Evolutionary conservation across 2,888 invertebrate species (phyloP), one percentile per base, ranked within the genome.

Genomic region (Barypeithes pellucidus): DNA sequence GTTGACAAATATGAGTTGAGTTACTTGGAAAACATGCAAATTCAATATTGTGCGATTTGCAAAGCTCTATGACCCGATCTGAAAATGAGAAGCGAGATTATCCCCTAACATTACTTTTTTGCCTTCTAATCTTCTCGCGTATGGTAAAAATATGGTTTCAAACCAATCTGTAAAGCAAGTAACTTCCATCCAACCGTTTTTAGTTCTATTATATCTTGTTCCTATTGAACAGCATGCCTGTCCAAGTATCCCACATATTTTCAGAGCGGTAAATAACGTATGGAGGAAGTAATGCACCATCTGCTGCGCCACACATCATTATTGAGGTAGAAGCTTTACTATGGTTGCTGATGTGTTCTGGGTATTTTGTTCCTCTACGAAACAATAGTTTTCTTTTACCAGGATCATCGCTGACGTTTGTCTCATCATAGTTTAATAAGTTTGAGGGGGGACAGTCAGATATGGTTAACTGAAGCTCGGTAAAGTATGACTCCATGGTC

Each of bases 391-490:
- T 57, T 75, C 80, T 73, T 78, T 14, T 18, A 8, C 59, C 59
- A 8, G 36, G 59, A 14, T 77, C 66, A 4, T 81, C 83, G 36
- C 82, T 81, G 60, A 85, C 81, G 65, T 84, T 84, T 12, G 78
- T 65, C 7, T 85, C 82, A 70, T 85, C 83, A 76, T 83, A 85
- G 68, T 85, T 85, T 24, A 80, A 79, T 16, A 79, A 79, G 43
- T 77, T 36, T 14, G 2, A 2, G 18, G 59, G 59, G n/a, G 59
- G 18, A 7, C 36, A 20, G 11, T 75, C 18, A n/a, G 18, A 11
- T 24, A 43, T 29, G 54, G 52, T 63, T 66, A 39, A 43, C 50
- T 5, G 3, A 9, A 59, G 7, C n/a, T 59, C 39, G 36, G 36
- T 20, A 39, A 59, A 39, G 39, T 59, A 59, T 2, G n/a, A 8